Evolutionary conservation across 2,113 vertebrate species (phyloP).

Genomic region (Oncorhynchus masou): DNA sequence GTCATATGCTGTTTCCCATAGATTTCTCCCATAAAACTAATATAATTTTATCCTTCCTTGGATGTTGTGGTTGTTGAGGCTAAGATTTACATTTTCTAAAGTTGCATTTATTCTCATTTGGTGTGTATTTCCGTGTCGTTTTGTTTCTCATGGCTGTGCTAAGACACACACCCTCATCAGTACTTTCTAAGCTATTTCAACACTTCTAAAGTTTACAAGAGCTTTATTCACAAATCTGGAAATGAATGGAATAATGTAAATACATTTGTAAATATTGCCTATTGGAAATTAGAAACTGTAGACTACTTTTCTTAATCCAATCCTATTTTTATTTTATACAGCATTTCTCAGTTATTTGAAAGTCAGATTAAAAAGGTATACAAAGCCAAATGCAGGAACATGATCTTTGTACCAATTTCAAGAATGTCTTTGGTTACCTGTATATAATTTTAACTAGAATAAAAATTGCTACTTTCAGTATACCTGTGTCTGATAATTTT

Average conservation of each 20-base stretch:
- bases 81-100: slow-evolving; percentile 6
- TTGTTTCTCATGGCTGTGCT: background rate
- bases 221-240: slow-evolving; percentile 80
- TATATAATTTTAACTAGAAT: slow-evolving; percentile 99
- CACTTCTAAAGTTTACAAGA: slow-evolving; percentile 84
- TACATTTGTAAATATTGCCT: slow-evolving; percentile 93
- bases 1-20: background rate
- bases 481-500: slow-evolving; percentile 19
- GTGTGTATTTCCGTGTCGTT: slow-evolving; percentile 3
- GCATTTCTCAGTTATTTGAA: slow-evolving; percentile 87
- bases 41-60: background rate
- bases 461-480: slow-evolving; percentile 99
- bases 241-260: slow-evolving; percentile 92
- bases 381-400: slow-evolving; percentile 90
- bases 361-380: slow-evolving; percentile 72
- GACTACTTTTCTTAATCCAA: slow-evolving; percentile 98
- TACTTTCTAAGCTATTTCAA: slow-evolving; percentile 45
- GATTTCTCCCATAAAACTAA: background rate
- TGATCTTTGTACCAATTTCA: slow-evolving; percentile 97
- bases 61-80: background rate
- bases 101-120: background rate
- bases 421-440: slow-evolving; percentile 99
- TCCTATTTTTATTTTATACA: slow-evolving; percentile 99
- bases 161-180: slow-evolving; percentile 5
- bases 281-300: slow-evolving; percentile 88